Conservation (phyloP, 2,797 vertebrate species). For the Etheostoma perlongum region DNA sequence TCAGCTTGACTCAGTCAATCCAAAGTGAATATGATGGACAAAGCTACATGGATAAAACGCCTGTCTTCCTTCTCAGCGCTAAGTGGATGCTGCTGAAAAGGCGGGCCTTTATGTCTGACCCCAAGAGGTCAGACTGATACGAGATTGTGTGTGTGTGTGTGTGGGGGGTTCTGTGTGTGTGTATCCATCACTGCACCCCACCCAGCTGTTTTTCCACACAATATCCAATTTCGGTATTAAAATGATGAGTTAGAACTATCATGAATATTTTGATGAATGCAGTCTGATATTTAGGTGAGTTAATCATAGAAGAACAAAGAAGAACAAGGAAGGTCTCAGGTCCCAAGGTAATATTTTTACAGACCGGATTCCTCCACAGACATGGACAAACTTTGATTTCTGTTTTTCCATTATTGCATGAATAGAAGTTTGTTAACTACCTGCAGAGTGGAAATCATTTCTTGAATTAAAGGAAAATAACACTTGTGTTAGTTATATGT, state of each 20-base stretch:
- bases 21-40: constrained; percentile 68
- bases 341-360: constrained; percentile 23
- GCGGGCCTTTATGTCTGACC: constrained; percentile 77
- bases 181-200: constrained; percentile 17
- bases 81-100: constrained; percentile 83
- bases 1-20: constrained; percentile 62
- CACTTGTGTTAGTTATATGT: neutral
- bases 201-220: constrained; percentile 7
- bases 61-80: constrained; percentile 64
- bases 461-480: constrained; percentile 4
- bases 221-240: constrained; percentile 24
- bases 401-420: neutral
- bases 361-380: constrained; percentile 7
- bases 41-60: constrained; percentile 64
- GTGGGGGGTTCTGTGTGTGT: neutral
- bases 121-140: constrained; percentile 64
- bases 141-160: neutral
- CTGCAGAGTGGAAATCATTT: constrained; percentile 5
- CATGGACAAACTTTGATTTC: neutral
- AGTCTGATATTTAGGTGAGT: constrained; percentile 1
- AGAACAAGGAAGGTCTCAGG: neutral
- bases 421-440: neutral
- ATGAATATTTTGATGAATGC: constrained; percentile 21
- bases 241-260: constrained; percentile 15
- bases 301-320: constrained; percentile 13